These are phyloP conservation scores for Lochmaea capreae DNA, from an alignment of 2,888 invertebrate species.

Conservation along the genomic window DNA sequence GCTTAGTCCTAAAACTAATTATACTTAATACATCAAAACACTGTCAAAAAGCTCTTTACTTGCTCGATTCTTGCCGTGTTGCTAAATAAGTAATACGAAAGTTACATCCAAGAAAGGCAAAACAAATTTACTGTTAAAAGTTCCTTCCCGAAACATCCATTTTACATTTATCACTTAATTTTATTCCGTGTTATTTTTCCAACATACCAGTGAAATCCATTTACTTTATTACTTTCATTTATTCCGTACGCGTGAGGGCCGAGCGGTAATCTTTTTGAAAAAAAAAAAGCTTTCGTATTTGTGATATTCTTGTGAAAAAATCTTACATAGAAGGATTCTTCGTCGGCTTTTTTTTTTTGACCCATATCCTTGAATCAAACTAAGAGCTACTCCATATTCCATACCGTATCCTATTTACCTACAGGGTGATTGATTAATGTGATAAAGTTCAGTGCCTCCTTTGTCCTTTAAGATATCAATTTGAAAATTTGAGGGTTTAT, in stretches of 20 bases:
- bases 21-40: background rate
- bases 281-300: background rate
- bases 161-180: background rate
- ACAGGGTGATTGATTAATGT: too few species aligned
- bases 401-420: too few species aligned
- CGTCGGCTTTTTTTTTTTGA: too few species aligned
- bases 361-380: too few species aligned
- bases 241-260: background rate
- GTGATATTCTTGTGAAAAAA: background rate
- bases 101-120: background rate
- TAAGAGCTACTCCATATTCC: too few species aligned
- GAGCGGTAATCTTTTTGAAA: background rate
- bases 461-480: too few species aligned
- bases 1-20: background rate
- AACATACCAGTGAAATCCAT: background rate
- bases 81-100: background rate
- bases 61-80: background rate
- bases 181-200: background rate
- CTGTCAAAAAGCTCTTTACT: background rate
- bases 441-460: too few species aligned
- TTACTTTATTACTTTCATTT: background rate
- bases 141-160: background rate
- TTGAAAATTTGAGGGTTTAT: too few species aligned
- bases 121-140: background rate
- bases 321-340: too few species aligned